phyloP scores from a whole-genome alignment of 2,888 invertebrate genomes.

The Sinhomidia bicolor region DNA sequence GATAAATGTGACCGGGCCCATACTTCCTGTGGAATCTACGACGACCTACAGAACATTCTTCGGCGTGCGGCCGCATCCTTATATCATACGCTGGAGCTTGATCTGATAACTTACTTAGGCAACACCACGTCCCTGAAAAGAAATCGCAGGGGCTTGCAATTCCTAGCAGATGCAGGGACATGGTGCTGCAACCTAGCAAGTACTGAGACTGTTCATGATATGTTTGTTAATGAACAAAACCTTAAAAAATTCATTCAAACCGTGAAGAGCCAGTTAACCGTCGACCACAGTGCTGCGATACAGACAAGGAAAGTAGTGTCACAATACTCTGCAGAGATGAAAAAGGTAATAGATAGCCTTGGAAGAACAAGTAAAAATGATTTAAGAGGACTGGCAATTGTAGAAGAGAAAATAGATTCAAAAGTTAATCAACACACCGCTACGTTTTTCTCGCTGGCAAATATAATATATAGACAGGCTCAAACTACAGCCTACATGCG shows the following conservation, averaged over 20 bases:
- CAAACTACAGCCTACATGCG: not conserved
- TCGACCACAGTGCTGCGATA: not conserved
- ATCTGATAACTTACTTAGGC: too few relatives aligned
- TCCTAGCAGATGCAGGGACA: not conserved
- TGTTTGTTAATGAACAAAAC: constrained; percentile 31
- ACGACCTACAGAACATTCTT: not conserved
- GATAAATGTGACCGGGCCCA: not conserved
- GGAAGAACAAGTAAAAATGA: not conserved
- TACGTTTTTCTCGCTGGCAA: not conserved
- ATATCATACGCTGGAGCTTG: not conserved
- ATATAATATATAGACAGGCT: not conserved
- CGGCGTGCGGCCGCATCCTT: not conserved
- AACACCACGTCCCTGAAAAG: not conserved
- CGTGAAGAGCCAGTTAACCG: not conserved
- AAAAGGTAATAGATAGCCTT: not conserved
- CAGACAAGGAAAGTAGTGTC: not conserved
- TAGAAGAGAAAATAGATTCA: not conserved
- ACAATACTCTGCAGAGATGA: not conserved
- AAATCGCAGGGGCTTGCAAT: not conserved
- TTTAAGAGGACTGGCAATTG: not conserved
- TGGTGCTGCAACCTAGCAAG: constrained; percentile 1
- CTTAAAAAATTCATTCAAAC: not conserved
- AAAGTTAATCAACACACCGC: not conserved
- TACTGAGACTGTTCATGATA: not conserved
- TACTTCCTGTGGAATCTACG: not conserved